A percentile compares a stretch with the other conserved stretches of the same genome.
Conservation (phyloP, 1,140 invertebrate genomes). For the Rhopalosiphum maidis region DNA sequence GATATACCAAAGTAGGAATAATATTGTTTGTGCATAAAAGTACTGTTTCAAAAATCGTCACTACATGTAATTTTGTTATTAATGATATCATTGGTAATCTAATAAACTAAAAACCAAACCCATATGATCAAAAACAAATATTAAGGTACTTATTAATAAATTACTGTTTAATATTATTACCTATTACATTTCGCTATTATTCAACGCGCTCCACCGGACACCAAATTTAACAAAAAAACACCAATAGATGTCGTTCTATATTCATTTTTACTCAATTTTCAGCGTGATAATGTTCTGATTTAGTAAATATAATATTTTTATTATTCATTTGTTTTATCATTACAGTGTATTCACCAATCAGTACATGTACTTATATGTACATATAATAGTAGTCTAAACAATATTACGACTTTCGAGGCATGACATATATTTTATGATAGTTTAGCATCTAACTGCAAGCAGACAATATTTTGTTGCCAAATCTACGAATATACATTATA, state of each 20-base stretch:
- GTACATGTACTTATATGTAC: neutral
- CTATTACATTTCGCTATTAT: neutral
- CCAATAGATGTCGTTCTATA: constrained; percentile 21
- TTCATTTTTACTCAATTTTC: neutral
- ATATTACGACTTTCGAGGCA: neutral
- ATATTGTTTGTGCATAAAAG: neutral
- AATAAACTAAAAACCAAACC: too few relatives aligned
- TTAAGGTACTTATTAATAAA: neutral
- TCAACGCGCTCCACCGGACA: neutral
- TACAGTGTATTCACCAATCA: too few relatives aligned
- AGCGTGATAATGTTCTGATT: neutral
- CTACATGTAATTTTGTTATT: neutral
- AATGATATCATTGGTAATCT: neutral
- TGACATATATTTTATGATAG: neutral
- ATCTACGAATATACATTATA: neutral
- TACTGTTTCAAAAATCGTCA: neutral
- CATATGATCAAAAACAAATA: neutral
- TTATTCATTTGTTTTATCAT: too few relatives aligned
- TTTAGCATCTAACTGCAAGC: neutral
- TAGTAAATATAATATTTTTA: neutral
- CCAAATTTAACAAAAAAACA: neutral
- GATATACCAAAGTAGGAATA: neutral
- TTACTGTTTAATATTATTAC: neutral
- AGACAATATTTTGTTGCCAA: neutral
- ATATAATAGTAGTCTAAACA: neutral